Evolutionary conservation across 2,888 invertebrate species (phyloP), one percentile per base, ranked within the genome.

Genomic region (Nesidiocoris tenuis): DNA sequence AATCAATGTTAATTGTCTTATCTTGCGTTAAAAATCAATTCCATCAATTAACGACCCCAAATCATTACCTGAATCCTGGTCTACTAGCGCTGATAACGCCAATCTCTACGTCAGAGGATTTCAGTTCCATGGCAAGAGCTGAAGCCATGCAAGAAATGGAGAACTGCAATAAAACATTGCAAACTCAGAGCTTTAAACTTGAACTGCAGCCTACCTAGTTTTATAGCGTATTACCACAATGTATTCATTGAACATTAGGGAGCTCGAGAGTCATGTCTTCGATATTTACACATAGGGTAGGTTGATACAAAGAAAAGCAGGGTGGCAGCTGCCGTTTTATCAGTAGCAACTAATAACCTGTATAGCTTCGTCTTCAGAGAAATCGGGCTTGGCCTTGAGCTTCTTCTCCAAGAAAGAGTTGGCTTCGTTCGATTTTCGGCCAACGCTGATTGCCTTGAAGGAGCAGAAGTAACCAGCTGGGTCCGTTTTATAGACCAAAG

Each of bases 391-490:
- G 84, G 95, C 96, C 86, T 97, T 98, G 80, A 97, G 88, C 85
- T 98, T 98, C 87, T 99, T 99, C 85, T 99, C 99, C 81, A 99
- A 87, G 84, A 95, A 98, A 79, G 95, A 95, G 83, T 94, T 95
- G 1, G 96, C 98, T 83, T 99, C 98, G 0, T 94, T 93, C 84
- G 96, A 96, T 85, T 99, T 99, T 1, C 96, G 91, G 22, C 99
- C 99, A 24, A 96, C 96, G 16, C 96, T 90, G 76, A 95, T 91
- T 0, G 97, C 98, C 82, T 91, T 89, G 85, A 96, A 98, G 1
- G 98, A 97, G 84, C 97, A 97, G 84, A 92, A 99, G 85, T 98
- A 99, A 24, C 99, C 99, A 2, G 99, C 98, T 2, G 99, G 99
- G 86, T 99, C 99, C 0, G 98, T 93, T 86, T 98, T 98, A 86